Evolutionary conservation across 1,140 invertebrate species (phyloP), one percentile per base, ranked within the genome.

Genomic region (Cyphomyrmex costatus): DNA sequence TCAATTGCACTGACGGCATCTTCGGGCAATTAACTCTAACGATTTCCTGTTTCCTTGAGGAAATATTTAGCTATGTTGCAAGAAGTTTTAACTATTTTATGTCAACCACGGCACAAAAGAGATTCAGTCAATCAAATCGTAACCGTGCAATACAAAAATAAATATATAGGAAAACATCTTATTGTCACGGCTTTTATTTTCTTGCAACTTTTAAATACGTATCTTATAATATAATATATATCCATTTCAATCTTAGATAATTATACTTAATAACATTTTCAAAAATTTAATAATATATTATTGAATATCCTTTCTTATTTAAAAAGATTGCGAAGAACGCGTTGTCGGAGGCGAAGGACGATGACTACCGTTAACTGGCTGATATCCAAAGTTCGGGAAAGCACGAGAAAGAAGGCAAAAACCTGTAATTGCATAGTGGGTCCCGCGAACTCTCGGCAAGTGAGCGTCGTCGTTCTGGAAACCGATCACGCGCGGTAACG

Each of bases 291-390:
- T 42, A 36, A 60, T 60, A 60, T 36, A 21, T 61, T 58, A 46
- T 46, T 8, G 19, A 63, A 65, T 16, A 12, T n/a, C 12, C 36
- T n/a, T 60, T 10, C n/a, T 77, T 76, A 30, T 21, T 27, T 6
- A 14, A 70, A 33, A 68, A 36, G 24, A 21, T 65, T 49, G 42
- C 46, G 21, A 49, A n/a, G n/a, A 24, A 78, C 21, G 19, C 19
- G 49, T 30, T n/a, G 36, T 36, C 19, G 19, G 19, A 49, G 36
- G 51, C 68, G 16, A 58, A 73, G 42, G 24, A 73, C 24, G 21
- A 2, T n/a, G 21, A 24, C 36, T 74, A 74, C 79, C 68, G 79
- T 83, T 83, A 83, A 60, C 79, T 83, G 79, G 79, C 79, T 83
- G 53, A 60, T 73, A 60, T 73, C 68, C 79, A 83, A 83, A 73